Evolutionary conservation across 2,797 vertebrate genomes (phyloP), one percentile per base, ranked within the genome.

Genomic region (Enteromius viviparus): DNA sequence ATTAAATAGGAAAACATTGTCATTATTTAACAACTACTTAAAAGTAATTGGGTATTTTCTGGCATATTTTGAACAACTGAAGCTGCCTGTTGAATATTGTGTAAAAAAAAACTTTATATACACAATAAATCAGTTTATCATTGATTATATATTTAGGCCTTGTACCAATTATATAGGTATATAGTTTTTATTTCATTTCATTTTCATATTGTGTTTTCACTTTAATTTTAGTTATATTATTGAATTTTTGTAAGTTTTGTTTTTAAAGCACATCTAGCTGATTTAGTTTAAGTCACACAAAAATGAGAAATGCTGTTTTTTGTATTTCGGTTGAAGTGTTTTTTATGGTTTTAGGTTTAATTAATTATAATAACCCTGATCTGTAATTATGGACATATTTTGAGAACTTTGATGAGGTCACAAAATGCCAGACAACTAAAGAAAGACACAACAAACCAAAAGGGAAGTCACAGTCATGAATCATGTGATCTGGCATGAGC

Each of bases 381-480:
- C 60, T 62, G 26, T 62, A 62, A 62, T 62, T 62, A 29, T 62
- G 26, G 12, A 58, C 12, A 11, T 37, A 68, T 51, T 66, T 66
- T 12, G 23, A 29, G 17, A 78, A 66, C 37, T 58, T 1, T 76
- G 55, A 49, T 49, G 6, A 42, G 55, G 15, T 49, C 76, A 64
- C 62, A 37, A 40, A 78, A 78, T 66, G 11, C 62, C 42, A 78
- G 62, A 66, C 42, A 64, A 64, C 37, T 49, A 78, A 64, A 42
- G 58, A 64, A 47, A 34, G 14, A 66, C 29, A 51, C 19, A 58
- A 40, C 72, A 76, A 58, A 23, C 51, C 34, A 78, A 53, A 78
- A 17, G 29, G 76, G 58, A 78, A 78, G 76, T 23, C 62, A 66
- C 12, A 37, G 62, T 65, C 62, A 66, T 37, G 29, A 34, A 53